A percentile compares a stretch with the other conserved stretches of the same genome.
These are phyloP conservation scores for Budorcas taxicolor DNA, from an alignment of 2,113 vertebrate species.

Conservation along the genomic window DNA sequence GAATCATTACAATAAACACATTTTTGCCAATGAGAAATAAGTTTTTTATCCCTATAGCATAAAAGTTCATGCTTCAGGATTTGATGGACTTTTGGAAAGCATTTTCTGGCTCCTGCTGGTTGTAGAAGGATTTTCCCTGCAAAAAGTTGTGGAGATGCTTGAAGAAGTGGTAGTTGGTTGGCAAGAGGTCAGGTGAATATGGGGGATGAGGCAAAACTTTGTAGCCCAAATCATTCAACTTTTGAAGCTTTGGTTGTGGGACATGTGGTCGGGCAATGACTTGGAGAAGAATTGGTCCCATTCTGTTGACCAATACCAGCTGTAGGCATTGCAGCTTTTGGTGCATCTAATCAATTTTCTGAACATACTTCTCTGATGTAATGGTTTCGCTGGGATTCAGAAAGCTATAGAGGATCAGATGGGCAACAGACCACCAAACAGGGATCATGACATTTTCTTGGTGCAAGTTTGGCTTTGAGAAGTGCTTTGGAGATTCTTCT, in stretches of 20 bases:
- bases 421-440: not conserved
- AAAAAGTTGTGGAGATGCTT: not conserved
- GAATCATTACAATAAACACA: not conserved
- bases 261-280: not conserved
- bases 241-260: not conserved
- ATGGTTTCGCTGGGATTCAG: not conserved
- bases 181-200: not conserved
- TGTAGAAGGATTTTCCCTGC: not conserved
- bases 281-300: not conserved
- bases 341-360: not conserved
- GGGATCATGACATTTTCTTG: not conserved
- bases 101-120: not conserved
- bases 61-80: not conserved
- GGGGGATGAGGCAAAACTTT: not conserved
- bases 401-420: too few relatives aligned
- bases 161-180: not conserved
- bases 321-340: not conserved
- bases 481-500: not conserved
- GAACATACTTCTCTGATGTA: not conserved
- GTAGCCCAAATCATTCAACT: not conserved
- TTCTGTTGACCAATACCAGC: not conserved
- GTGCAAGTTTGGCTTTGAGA: not conserved
- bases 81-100: not conserved
- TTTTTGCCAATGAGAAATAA: not conserved
- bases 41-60: not conserved